Percentiles rank a stretch among this genome's conserved stretches.
phyloP scores from a whole-genome alignment of 2,888 invertebrate species.

The Macroteleia sp. region DNA sequence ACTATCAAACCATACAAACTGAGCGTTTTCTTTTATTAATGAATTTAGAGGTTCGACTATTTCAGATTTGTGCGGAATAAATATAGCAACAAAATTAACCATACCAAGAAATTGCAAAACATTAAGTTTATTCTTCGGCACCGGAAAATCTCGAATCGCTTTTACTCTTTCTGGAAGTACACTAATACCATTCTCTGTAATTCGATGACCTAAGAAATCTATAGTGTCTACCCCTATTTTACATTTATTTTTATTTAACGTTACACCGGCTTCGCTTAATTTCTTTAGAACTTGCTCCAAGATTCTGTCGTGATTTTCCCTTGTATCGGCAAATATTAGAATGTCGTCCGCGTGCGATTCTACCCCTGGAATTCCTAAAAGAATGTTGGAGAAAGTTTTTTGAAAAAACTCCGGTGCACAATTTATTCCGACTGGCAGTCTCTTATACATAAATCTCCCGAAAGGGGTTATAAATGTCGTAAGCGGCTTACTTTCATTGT shows the following conservation, averaged over 20 bases:
- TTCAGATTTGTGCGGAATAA: conserved; percentile 66
- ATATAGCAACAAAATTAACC: conserved; percentile 65
- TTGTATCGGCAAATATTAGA: conserved; percentile 46
- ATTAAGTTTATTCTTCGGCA: conserved; percentile 63
- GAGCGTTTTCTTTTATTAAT: no score
- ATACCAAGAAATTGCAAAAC: conserved; percentile 65
- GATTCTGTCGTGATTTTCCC: conserved; percentile 54
- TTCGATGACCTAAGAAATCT: conserved; percentile 68
- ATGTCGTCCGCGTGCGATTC: conserved; percentile 53
- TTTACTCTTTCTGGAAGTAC: conserved; percentile 58
- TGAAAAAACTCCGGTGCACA: conserved; percentile 14
- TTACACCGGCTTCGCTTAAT: conserved; percentile 24
- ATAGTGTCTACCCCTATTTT: conserved; percentile 62
- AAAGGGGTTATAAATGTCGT: conserved; percentile 30
- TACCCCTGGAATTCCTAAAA: conserved; percentile 24
- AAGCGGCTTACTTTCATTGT: conserved; percentile 48
- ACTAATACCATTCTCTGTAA: conserved; percentile 61
- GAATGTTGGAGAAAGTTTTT: conserved; percentile 44
- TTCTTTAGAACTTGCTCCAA: conserved; percentile 19
- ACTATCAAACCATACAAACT: no score
- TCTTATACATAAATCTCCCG: conserved; percentile 52
- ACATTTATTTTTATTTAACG: conserved; percentile 71
- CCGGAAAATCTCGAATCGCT: conserved; percentile 61
- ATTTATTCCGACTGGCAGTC: conserved; percentile 62
- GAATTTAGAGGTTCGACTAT: conserved; percentile 65